Evolutionary conservation across 2,113 vertebrate species (phyloP).

Genomic region (Pollimyrus isidori): DNA sequence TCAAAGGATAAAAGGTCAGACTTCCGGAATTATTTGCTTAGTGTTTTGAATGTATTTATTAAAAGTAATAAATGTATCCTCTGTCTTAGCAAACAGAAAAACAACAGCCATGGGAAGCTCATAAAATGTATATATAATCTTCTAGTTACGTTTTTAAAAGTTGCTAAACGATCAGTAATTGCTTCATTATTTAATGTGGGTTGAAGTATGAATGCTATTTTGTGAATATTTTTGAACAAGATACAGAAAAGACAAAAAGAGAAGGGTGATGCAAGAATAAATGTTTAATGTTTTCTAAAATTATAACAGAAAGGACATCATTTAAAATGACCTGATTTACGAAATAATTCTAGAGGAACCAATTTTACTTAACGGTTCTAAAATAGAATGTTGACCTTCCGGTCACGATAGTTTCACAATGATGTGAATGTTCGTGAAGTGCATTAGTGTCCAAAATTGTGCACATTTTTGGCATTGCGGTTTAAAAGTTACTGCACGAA

Average conservation of each 20-base stretch:
- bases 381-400: neutral
- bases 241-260: neutral
- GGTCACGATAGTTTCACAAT: neutral
- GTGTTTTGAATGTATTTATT: neutral
- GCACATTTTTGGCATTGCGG: neutral
- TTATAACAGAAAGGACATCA: neutral
- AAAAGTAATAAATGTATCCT: too few species aligned
- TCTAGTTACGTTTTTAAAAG: neutral
- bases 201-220: neutral
- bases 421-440: neutral
- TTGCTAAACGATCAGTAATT: neutral
- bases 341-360: neutral
- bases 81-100: neutral
- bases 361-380: neutral
- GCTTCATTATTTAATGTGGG: neutral
- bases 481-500: neutral
- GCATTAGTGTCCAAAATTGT: neutral
- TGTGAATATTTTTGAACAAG: neutral
- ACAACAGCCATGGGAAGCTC: neutral
- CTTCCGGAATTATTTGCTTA: neutral
- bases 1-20: conserved; percentile 11
- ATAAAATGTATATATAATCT: neutral
- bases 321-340: neutral
- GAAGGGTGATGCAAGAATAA: neutral
- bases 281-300: neutral